Conservation (phyloP, 2,888 invertebrate genomes). For the Mystacides longicornis region DNA sequence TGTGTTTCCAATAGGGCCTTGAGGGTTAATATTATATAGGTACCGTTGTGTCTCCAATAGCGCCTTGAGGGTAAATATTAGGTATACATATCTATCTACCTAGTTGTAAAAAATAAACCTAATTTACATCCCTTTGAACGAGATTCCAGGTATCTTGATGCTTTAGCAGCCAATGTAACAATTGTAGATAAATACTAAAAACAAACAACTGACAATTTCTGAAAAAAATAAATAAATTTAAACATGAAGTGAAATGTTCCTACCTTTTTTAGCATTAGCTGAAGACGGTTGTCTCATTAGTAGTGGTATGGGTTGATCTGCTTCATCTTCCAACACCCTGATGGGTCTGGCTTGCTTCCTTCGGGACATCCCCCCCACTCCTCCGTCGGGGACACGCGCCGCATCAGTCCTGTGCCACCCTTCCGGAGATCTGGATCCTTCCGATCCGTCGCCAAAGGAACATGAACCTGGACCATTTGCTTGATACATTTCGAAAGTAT, state of each 20-base stretch:
- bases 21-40: too few relatives aligned
- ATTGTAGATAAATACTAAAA: too few relatives aligned
- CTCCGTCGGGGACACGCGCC: conserved; percentile 17
- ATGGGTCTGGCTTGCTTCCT: conserved; percentile 49
- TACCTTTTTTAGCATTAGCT: too few relatives aligned
- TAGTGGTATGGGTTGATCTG: conserved; percentile 23
- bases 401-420: conserved; percentile 7
- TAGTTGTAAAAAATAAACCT: too few relatives aligned
- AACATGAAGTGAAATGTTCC: conserved; percentile 2
- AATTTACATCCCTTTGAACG: too few relatives aligned
- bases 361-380: conserved; percentile 38
- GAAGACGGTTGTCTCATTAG: too few relatives aligned
- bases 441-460: conserved; percentile 5
- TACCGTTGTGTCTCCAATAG: too few relatives aligned
- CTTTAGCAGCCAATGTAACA: too few relatives aligned
- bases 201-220: background rate
- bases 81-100: too few relatives aligned
- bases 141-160: too few relatives aligned
- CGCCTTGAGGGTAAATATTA: too few relatives aligned
- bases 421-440: conserved; percentile 1
- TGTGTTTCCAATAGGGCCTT: too few relatives aligned
- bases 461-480: conserved; percentile 8
- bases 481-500: conserved; percentile 11
- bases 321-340: conserved; percentile 42
- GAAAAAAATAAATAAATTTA: background rate